Conservation (phyloP, 1,140 invertebrate species). For the Drosophila oshimai region DNA sequence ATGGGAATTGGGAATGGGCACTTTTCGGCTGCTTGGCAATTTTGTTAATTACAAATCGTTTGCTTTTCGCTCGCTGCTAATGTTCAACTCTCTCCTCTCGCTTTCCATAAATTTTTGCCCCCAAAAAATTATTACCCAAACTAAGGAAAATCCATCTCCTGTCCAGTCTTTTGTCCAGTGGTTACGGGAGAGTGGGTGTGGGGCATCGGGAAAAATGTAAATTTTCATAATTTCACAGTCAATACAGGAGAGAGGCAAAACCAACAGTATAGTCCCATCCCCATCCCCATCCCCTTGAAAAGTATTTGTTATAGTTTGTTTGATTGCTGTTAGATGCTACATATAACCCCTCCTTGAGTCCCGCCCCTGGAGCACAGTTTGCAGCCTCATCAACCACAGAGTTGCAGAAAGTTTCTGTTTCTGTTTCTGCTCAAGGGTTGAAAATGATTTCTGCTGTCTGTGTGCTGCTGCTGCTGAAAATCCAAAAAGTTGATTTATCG, state of each 20-base stretch:
- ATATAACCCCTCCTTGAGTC: not conserved
- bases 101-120: not conserved
- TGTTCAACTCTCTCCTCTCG: conserved; percentile 18
- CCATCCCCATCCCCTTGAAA: not conserved
- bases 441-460: conserved; percentile 50
- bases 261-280: not conserved
- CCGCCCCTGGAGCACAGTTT: too few species aligned
- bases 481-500: conserved; percentile 76
- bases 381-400: conserved; percentile 45
- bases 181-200: not conserved
- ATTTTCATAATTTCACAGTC: conserved; percentile 76
- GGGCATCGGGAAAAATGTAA: conserved; percentile 62
- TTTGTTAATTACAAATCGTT: conserved; percentile 83
- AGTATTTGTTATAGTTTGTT: conserved; percentile 62
- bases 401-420: conserved; percentile 38
- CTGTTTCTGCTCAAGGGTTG: conserved; percentile 49
- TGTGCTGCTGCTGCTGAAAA: conserved; percentile 25
- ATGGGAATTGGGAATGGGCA: conserved; percentile 2
- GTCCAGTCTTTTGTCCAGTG: conserved; percentile 19
- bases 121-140: conserved; percentile 3
- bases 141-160: not conserved
- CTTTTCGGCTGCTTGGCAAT: conserved; percentile 69
- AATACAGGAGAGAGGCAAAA: conserved; percentile 32
- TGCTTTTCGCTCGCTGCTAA: conserved; percentile 68
- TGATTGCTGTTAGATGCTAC: conserved; percentile 49